phyloP scores from a whole-genome alignment of 2,113 vertebrate genomes.

The Myotis yumanensis region DNA sequence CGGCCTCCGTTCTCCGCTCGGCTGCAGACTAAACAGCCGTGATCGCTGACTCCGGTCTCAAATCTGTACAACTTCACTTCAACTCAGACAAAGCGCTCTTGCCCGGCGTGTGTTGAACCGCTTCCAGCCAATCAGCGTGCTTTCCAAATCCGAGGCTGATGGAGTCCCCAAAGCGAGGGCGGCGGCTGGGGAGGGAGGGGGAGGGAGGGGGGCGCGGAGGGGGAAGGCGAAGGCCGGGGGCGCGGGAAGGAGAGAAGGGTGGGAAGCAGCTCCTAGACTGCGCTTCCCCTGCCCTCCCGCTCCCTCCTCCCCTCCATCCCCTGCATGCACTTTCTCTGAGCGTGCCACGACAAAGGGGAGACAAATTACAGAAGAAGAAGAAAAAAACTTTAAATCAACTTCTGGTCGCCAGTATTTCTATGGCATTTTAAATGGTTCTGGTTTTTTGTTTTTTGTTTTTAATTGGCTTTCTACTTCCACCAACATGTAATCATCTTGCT shows the following conservation, averaged over 20 bases:
- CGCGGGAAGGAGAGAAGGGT: background rate
- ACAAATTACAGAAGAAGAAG: slow-evolving; percentile 75
- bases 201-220: background rate
- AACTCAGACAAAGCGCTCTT: slow-evolving; percentile 87
- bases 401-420: slow-evolving; percentile 55
- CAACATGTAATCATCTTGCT: slow-evolving; percentile 60
- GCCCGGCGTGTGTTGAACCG: slow-evolving; percentile 85
- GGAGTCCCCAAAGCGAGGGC: slow-evolving; percentile 77
- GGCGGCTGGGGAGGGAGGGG: background rate
- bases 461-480: slow-evolving; percentile 69
- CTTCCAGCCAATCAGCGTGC: slow-evolving; percentile 86
- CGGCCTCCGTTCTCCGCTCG: slow-evolving; percentile 58
- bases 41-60: slow-evolving; percentile 85
- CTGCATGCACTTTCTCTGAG: slow-evolving; percentile 76
- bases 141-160: slow-evolving; percentile 83
- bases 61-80: slow-evolving; percentile 85
- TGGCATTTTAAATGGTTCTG: slow-evolving; percentile 60
- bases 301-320: slow-evolving; percentile 10
- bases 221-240: background rate
- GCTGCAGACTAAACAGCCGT: slow-evolving; percentile 84
- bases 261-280: background rate
- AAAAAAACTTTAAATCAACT: slow-evolving; percentile 82
- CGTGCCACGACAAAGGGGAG: slow-evolving; percentile 84
- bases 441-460: slow-evolving; percentile 53
- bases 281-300: background rate